A percentile compares a stretch with the other conserved stretches of the same genome.
Evolutionary conservation across 2,888 invertebrate genomes (phyloP).

Genomic region (Cartodere bifasciata): DNA sequence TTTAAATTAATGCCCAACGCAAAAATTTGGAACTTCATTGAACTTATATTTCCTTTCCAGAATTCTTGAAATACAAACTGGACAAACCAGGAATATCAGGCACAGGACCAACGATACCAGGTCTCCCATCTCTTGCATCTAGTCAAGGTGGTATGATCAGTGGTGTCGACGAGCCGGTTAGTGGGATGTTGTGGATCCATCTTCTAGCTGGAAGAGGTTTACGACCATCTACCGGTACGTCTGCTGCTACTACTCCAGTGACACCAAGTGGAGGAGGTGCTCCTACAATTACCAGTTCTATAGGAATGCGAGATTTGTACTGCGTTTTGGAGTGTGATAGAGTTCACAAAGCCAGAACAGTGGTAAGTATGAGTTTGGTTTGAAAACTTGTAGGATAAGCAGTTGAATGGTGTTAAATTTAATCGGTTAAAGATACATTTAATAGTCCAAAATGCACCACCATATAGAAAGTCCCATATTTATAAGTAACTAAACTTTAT

Average conservation of each 20-base stretch:
- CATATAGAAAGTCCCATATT: no score
- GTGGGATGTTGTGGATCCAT: slow-evolving; percentile 85
- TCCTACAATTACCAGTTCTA: slow-evolving; percentile 33
- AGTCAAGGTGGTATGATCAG: slow-evolving; percentile 25
- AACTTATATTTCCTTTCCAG: slow-evolving; percentile 41
- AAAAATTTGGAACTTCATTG: no score
- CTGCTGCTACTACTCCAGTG: slow-evolving; percentile 60
- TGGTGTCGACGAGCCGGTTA: slow-evolving; percentile 49
- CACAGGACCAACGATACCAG: slow-evolving; percentile 30
- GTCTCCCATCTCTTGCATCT: slow-evolving; percentile 35
- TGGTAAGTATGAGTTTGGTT: slow-evolving; percentile 47
- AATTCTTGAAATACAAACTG: slow-evolving; percentile 84
- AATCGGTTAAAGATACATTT: no score
- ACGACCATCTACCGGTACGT: slow-evolving; percentile 54
- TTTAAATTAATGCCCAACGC: no score
- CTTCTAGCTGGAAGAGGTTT: slow-evolving; percentile 78
- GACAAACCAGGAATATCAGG: slow-evolving; percentile 52
- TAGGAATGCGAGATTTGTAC: slow-evolving; percentile 73
- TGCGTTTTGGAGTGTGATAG: slow-evolving; percentile 96
- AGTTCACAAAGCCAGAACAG: slow-evolving; percentile 91
- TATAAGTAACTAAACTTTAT: no score
- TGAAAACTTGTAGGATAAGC: no score
- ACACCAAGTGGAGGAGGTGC: slow-evolving; percentile 44
- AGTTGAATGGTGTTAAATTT: no score
- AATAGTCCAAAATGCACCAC: no score